phyloP scores from a whole-genome alignment of 53 echinoderm and acorn worm genomes.

The Mesocentrotus franciscanus region DNA sequence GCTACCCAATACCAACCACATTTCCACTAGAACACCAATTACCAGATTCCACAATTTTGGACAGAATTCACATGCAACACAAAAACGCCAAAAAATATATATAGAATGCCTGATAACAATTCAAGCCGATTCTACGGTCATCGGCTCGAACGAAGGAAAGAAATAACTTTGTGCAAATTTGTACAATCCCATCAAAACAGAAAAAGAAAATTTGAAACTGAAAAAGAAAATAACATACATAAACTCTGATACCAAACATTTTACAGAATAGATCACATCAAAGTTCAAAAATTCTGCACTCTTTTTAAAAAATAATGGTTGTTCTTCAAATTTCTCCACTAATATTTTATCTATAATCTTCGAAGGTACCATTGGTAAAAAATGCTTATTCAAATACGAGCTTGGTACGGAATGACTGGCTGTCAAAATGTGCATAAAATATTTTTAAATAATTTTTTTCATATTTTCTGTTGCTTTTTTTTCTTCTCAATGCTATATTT shows the following conservation, averaged over 20 bases:
- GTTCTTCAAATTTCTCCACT: constrained; percentile 59
- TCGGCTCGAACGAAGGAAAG: constrained; percentile 23
- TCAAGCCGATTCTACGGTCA: constrained; percentile 11
- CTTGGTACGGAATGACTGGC: constrained; percentile 64
- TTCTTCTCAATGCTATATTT: constrained; percentile 60
- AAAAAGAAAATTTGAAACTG: constrained; percentile 58
- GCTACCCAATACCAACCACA: constrained; percentile 62
- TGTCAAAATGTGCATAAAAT: constrained; percentile 58
- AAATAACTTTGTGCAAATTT: constrained; percentile 64
- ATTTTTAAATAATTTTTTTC: constrained; percentile 49
- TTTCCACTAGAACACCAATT: constrained; percentile 50
- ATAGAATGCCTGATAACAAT: constrained; percentile 48
- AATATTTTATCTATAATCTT: constrained; percentile 65
- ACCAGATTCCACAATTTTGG: constrained; percentile 50
- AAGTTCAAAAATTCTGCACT: constrained; percentile 64
- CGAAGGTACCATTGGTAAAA: constrained; percentile 68
- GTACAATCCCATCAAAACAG: constrained; percentile 68
- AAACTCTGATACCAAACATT: constrained; percentile 61
- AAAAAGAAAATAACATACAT: constrained; percentile 55
- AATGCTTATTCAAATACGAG: constrained; percentile 64
- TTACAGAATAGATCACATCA: constrained; percentile 65
- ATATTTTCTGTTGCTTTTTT: constrained; percentile 58
- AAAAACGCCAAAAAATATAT: constrained; percentile 54
- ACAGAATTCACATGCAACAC: constrained; percentile 55
- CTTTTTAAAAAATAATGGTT: constrained; percentile 65